These are phyloP conservation scores for Drosophila maculinotata DNA, from an alignment of 2,888 invertebrate species.

Conservation along the genomic window DNA sequence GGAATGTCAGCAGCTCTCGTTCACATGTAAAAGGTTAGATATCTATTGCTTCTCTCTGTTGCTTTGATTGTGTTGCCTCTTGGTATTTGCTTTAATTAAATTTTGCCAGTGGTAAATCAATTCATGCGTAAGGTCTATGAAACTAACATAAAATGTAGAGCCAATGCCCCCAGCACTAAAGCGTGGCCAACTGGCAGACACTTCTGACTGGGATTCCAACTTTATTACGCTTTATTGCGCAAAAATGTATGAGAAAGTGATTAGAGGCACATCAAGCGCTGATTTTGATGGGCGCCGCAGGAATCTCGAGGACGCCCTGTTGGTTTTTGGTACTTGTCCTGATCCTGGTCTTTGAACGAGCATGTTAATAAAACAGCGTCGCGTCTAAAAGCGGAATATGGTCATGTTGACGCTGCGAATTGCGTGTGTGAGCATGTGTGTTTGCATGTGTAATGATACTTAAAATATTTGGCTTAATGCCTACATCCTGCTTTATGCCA, in stretches of 20 bases:
- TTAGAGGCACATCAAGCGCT: constrained; percentile 72
- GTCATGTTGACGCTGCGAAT: constrained; percentile 13
- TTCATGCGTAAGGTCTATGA: constrained; percentile 63
- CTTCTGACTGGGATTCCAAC: constrained; percentile 12
- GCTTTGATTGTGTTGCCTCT: constrained; percentile 28
- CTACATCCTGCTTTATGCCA: constrained; percentile 67
- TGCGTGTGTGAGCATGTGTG: no score
- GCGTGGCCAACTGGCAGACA: no score
- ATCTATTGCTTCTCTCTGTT: constrained; percentile 16
- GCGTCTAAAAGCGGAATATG: constrained; percentile 50
- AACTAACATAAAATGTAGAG: constrained; percentile 64
- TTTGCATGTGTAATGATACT: constrained; percentile 57
- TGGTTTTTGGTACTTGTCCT: constrained; percentile 8
- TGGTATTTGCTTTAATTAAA: constrained; percentile 72
- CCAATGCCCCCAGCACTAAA: no score
- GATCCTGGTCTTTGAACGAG: constrained; percentile 42
- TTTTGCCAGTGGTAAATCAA: constrained; percentile 61
- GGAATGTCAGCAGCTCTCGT: constrained; percentile 50
- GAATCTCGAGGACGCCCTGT: constrained; percentile 29
- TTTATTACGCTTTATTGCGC: constrained; percentile 67
- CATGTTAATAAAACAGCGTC: constrained; percentile 64
- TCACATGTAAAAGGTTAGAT: constrained; percentile 18
- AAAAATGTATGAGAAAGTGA: constrained; percentile 80
- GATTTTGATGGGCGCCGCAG: constrained; percentile 59
- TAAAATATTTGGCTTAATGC: constrained; percentile 78